These are phyloP conservation scores for Emmelina monodactyla DNA, from an alignment of 2,888 invertebrate species.

Conservation along the genomic window DNA sequence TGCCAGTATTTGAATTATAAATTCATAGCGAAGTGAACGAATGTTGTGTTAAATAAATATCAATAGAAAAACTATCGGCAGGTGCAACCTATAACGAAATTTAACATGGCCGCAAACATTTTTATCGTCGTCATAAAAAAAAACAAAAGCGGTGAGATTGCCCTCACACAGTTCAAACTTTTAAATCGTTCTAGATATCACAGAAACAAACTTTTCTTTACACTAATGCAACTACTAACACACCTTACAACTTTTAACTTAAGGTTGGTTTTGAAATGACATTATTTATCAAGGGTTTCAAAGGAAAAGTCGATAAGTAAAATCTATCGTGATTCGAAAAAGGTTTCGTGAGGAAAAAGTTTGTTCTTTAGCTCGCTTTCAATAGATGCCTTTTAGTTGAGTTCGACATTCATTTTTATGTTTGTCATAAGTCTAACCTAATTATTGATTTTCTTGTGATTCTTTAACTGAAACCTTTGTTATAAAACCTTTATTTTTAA, in stretches of 20 bases:
- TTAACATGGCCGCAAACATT: slow-evolving; percentile 54
- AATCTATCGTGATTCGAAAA: slow-evolving; percentile 55
- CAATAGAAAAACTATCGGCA: slow-evolving; percentile 30
- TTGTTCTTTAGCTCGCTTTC: slow-evolving; percentile 38
- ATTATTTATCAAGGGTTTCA: not conserved
- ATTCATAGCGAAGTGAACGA: too few relatives aligned
- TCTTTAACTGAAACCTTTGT: too few relatives aligned
- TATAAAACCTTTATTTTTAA: too few relatives aligned
- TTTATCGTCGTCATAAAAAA: slow-evolving; percentile 59
- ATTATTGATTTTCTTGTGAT: slow-evolving; percentile 42
- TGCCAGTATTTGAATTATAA: too few relatives aligned
- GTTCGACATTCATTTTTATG: slow-evolving; percentile 23
- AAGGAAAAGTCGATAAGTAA: slow-evolving; percentile 36
- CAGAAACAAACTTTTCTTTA: slow-evolving; percentile 21
- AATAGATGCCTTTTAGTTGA: slow-evolving; percentile 48
- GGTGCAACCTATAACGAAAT: slow-evolving; percentile 44
- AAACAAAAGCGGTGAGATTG: slow-evolving; percentile 37
- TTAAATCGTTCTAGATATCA: slow-evolving; percentile 34
- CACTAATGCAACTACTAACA: slow-evolving; percentile 1
- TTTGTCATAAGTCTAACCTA: slow-evolving; percentile 28
- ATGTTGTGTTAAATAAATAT: slow-evolving; percentile 18
- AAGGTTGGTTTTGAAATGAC: not conserved
- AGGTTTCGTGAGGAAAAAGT: slow-evolving; percentile 50
- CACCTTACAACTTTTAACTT: slow-evolving; percentile 4
- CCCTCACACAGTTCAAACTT: slow-evolving; percentile 33